Evolutionary conservation across 2,113 vertebrate species (phyloP).

Genomic region (Nesogale talazaci): DNA sequence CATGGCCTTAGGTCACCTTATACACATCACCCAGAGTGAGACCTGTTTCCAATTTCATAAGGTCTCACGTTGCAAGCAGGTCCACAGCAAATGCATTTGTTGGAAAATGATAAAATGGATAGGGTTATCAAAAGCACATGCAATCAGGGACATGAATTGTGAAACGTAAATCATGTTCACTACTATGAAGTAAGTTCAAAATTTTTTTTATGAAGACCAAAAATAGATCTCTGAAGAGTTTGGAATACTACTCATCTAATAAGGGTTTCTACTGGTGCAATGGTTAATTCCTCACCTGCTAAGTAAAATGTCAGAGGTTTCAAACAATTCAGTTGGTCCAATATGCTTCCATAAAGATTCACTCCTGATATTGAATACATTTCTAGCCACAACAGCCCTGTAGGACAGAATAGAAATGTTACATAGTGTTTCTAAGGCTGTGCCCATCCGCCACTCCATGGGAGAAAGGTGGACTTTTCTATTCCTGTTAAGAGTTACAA

Average conservation of each 20-base stretch:
- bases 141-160: neutral
- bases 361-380: neutral
- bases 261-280: neutral
- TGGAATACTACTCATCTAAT: neutral
- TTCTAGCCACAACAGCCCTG: neutral
- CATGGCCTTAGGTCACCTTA: neutral
- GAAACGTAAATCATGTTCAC: neutral
- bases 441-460: neutral
- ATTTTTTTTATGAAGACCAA: neutral
- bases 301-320: neutral
- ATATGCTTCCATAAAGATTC: neutral
- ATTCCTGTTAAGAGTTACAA: no score
- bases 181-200: neutral
- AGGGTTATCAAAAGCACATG: neutral
- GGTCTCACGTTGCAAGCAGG: neutral
- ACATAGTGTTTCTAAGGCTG: neutral
- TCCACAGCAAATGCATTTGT: neutral
- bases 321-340: neutral
- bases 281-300: neutral
- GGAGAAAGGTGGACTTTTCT: no score
- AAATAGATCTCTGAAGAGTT: neutral
- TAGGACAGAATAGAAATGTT: neutral
- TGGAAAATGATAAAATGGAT: constrained; percentile 16
- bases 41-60: neutral
- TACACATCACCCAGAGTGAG: neutral